These are phyloP conservation scores for Musca vetustissima DNA, from an alignment of 1,140 invertebrate genomes.

Conservation along the genomic window DNA sequence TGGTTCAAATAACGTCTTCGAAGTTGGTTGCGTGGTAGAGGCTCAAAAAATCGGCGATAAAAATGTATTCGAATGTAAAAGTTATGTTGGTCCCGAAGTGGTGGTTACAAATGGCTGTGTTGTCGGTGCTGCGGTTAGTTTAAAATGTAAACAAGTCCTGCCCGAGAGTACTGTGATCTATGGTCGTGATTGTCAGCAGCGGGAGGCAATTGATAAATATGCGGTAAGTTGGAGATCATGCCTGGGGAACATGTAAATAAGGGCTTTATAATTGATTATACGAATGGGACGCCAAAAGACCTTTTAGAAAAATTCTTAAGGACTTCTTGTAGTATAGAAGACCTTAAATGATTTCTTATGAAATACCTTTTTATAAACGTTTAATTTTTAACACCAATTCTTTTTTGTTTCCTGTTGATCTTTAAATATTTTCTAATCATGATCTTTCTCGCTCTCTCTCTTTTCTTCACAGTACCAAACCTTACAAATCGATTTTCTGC, in stretches of 20 bases:
- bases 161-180: constrained; percentile 90
- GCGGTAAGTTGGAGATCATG: constrained; percentile 63
- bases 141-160: constrained; percentile 72
- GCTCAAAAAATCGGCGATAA: constrained; percentile 86
- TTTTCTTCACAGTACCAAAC: constrained; percentile 76
- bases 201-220: constrained; percentile 86
- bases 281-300: too few species aligned
- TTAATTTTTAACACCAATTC: too few species aligned
- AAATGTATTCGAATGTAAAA: constrained; percentile 80
- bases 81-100: constrained; percentile 78
- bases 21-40: constrained; percentile 80
- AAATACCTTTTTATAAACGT: too few species aligned
- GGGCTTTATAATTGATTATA: too few species aligned
- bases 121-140: constrained; percentile 81
- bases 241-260: too few species aligned
- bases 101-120: constrained; percentile 89
- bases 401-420: background rate
- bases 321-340: too few species aligned
- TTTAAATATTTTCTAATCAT: constrained; percentile 16
- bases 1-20: constrained; percentile 94
- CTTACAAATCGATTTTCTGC: constrained; percentile 88
- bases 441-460: constrained; percentile 38
- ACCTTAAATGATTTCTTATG: too few species aligned
- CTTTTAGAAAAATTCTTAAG: too few species aligned
- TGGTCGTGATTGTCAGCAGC: constrained; percentile 74